Evolutionary conservation across 2,113 vertebrate species (phyloP), one percentile per base, ranked within the genome.

Genomic region (Gasterosteus nipponicus): DNA sequence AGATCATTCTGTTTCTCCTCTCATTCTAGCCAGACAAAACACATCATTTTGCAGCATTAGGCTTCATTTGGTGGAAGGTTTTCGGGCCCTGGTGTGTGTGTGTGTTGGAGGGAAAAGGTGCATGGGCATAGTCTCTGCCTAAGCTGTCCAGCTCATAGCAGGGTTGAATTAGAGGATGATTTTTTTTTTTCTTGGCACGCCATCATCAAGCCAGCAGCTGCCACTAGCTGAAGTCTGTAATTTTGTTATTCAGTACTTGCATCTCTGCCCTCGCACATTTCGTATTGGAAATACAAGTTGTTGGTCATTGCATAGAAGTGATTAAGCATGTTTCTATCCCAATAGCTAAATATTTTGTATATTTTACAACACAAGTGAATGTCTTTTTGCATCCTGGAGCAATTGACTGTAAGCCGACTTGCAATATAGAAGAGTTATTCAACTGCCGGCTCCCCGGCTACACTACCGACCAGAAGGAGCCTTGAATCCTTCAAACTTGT

Each of bases 121-220:
- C 51, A 33, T 33, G 3, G 33, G 5, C 33, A 26, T 61, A 58
- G 18, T 19, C 26, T 54, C 18, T 54, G 77, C 64, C 77, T 80
- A 53, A 80, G 68, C 62, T 59, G 66, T 75, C 66, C 60, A 46
- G 31, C 53, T 76, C 61, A 46, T 46, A 15, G 59, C 53, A 38
- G 46, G 59, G 62, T 60, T 65, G 41, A 69, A 81, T 71, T 68
- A 68, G 49, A 69, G 47, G 69, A 80, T 56, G 35, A 60, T 42
- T 66, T 19, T 74, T 19, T 61, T 73, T 53, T 80, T 59, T 75
- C 77, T 74, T 82, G 51, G 69, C 60, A 78, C 1, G 5, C 6
- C 2, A 1, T 57, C 63, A 29, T 69, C 63, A 44, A 59, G 26
- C 49, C 61, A 72, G 61, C 49, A 41, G 65, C 26, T 41, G n/a